These are phyloP conservation scores for Leptobrachium ailaonicum DNA, from an alignment of 2,113 vertebrate species.

Conservation along the genomic window DNA sequence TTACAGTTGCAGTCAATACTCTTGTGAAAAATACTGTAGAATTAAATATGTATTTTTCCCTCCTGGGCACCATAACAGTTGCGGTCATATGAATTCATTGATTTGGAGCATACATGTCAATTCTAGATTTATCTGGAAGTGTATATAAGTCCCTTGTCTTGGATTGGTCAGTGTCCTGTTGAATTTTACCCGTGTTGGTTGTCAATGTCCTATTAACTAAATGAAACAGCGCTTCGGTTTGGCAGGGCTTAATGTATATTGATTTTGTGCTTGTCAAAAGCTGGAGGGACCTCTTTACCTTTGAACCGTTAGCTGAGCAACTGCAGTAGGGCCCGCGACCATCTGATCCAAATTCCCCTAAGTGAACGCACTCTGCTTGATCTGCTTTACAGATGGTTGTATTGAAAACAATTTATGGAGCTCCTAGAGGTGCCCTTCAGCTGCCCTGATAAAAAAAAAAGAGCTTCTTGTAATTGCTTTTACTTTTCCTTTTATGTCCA, in stretches of 20 bases:
- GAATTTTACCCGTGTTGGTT: constrained; percentile 31
- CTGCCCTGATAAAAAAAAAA: neutral
- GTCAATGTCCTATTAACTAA: constrained; percentile 55
- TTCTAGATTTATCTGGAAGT: too few relatives aligned
- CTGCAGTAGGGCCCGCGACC: constrained; percentile 43
- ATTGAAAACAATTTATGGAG: constrained; percentile 58
- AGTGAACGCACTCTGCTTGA: constrained; percentile 58
- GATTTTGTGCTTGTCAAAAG: constrained; percentile 58
- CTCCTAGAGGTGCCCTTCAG: constrained; percentile 51
- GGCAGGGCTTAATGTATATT: constrained; percentile 63
- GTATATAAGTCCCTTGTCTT: too few relatives aligned
- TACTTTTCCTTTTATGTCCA: neutral
- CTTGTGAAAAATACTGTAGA: too few relatives aligned
- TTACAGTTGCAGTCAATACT: too few relatives aligned
- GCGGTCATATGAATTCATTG: too few relatives aligned
- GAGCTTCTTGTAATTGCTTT: neutral
- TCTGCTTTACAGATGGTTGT: constrained; percentile 70
- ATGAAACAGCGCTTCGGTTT: constrained; percentile 61
- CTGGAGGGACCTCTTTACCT: constrained; percentile 47
- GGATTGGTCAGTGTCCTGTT: too few relatives aligned
- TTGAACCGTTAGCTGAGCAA: constrained; percentile 55
- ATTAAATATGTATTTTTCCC: too few relatives aligned
- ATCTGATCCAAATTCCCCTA: constrained; percentile 62
- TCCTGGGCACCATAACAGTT: too few relatives aligned
- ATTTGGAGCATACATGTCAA: too few relatives aligned